Base-by-base conservation (phyloP, 92 coral and sea anemone genomes). In the Epizoanthus fatuus region DNA sequence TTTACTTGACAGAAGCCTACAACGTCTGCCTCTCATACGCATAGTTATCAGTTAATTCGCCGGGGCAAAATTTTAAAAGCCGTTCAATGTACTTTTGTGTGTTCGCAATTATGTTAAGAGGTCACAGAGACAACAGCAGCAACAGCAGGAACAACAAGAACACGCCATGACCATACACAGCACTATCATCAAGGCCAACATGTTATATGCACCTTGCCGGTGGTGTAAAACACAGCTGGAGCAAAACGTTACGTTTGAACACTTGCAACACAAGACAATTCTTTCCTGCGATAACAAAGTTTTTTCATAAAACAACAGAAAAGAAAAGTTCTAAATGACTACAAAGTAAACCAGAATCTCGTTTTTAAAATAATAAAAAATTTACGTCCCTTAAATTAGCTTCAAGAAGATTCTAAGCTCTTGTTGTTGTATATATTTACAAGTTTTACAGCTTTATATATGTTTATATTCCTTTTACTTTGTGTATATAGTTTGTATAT, bases 41-140 rank as follows among this genome's bases (percentile, higher is more conserved):
- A 29, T 1, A 29, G 35, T 29, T 29, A 29, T 29, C 35, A 29
- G 35, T 29, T 29, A 29, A 29, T 29, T 29, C 35, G 35, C 47
- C 47, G 47, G 7, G 47, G 0, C 47, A 42, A 42, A 6, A 42
- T 42, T 42, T 4, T 42, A 42, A 6, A n/a, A 11, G 14, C 0
- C 4, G 14, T 55, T 55, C 15, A 16, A 12, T 3, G 8, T 3
- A 20, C 5, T 17, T 47, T 4, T 7, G 8, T 9, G 47, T 7
- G 52, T 20, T 72, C 47, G 5, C 14, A 12, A 40, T 39, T 17
- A 75, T 37, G 54, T 58, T 9, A 75, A 25, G 22, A 44, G 13
- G 54, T 58, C 81, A 37, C 68, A 75, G 20, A 75, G 54, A 42
- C 81, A 75, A 4, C 81, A 75, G 17, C 35, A 75, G 17, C 81